Conservation (phyloP, 2,797 vertebrate genomes). For the Mus spretus region DNA sequence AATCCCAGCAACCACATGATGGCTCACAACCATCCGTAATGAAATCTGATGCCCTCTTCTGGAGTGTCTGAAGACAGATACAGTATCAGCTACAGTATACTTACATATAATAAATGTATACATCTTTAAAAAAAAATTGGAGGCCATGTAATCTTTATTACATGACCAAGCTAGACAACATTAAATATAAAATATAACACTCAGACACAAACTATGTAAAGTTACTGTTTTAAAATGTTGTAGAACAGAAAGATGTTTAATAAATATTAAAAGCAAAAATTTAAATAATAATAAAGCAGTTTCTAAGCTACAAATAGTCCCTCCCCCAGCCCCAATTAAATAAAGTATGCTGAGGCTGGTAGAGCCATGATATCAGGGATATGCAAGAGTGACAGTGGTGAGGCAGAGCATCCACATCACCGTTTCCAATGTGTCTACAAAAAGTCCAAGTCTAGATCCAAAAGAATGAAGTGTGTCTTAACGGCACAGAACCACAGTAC, state of each 20-base stretch:
- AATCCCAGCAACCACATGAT: too few relatives aligned
- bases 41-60: too few relatives aligned
- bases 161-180: background rate
- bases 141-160: slow-evolving; percentile 9
- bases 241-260: background rate
- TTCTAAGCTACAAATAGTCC: background rate
- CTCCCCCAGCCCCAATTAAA: background rate
- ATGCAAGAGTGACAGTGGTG: background rate
- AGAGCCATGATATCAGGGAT: background rate
- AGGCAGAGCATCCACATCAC: background rate
- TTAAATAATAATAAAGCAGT: slow-evolving; percentile 49
- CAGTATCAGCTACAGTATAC: too few relatives aligned
- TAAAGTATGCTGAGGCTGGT: background rate
- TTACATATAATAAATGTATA: too few relatives aligned
- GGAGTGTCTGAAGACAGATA: too few relatives aligned
- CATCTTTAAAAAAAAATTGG: background rate
- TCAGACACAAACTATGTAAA: background rate
- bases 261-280: slow-evolving; percentile 66
- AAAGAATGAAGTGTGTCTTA: slow-evolving; percentile 16
- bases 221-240: slow-evolving; percentile 18
- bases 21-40: too few relatives aligned
- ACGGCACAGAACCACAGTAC: background rate
- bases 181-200: slow-evolving; percentile 52
- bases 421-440: slow-evolving; percentile 32
- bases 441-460: background rate